A percentile compares a stretch with the other conserved stretches of the same genome.
Conservation (phyloP, 2,113 vertebrate species). For the Proterorhinus semilunaris region DNA sequence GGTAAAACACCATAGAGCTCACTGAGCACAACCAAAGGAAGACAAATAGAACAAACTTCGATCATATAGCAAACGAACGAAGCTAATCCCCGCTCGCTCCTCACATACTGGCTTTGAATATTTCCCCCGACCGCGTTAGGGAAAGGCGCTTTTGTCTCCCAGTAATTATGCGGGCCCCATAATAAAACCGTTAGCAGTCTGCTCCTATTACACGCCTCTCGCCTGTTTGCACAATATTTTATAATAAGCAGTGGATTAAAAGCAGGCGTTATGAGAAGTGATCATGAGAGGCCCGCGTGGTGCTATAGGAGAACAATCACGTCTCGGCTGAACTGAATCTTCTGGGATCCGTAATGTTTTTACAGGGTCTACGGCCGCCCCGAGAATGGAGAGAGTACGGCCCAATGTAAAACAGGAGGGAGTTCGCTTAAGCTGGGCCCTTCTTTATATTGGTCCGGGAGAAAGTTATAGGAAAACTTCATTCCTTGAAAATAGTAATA, state of each 20-base stretch:
- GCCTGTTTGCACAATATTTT: slow-evolving; percentile 40
- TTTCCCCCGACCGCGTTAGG: slow-evolving; percentile 44
- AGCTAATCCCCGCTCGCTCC: neutral
- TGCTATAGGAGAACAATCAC: neutral
- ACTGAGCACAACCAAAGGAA: no score
- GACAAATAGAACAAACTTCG: no score
- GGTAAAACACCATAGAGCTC: no score
- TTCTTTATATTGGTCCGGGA: neutral
- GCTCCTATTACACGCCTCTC: slow-evolving; percentile 36
- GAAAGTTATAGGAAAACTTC: neutral
- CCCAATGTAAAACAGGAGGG: neutral
- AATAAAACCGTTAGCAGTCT: slow-evolving; percentile 44
- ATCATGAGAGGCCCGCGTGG: slow-evolving; percentile 10
- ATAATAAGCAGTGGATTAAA: slow-evolving; percentile 39
- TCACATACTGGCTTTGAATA: slow-evolving; percentile 40
- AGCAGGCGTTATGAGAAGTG: slow-evolving; percentile 34
- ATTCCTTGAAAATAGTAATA: no score
- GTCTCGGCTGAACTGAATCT: neutral
- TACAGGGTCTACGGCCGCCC: neutral
- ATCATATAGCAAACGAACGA: no score
- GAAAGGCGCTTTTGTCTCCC: slow-evolving; percentile 46
- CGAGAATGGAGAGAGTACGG: neutral
- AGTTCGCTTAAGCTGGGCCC: neutral
- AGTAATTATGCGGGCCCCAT: slow-evolving; percentile 57
- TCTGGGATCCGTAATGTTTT: neutral